phyloP scores from a whole-genome alignment of 2,113 vertebrate genomes.

The Rhinogobius similis region DNA sequence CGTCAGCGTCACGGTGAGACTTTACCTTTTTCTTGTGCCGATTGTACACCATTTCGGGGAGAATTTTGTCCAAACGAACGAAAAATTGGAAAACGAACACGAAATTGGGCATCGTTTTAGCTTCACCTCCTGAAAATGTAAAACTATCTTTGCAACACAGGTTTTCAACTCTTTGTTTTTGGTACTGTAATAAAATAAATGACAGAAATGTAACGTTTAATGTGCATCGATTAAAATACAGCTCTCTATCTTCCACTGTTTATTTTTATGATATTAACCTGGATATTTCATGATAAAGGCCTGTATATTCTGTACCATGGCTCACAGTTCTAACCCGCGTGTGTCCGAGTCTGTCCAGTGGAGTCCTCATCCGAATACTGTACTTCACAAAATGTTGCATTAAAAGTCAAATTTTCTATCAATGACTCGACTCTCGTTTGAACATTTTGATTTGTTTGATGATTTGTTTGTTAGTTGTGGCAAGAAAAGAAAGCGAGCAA shows the following conservation, averaged over 20 bases:
- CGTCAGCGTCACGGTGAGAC: slow-evolving; percentile 81
- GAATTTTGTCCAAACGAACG: slow-evolving; percentile 19
- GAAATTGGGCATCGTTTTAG: not conserved
- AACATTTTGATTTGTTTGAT: slow-evolving; percentile 20
- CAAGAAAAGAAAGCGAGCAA: too few species aligned
- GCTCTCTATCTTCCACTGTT: slow-evolving; percentile 70
- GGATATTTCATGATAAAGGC: slow-evolving; percentile 32
- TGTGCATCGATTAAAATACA: not conserved
- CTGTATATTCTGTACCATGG: slow-evolving; percentile 92
- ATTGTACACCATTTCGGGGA: slow-evolving; percentile 34
- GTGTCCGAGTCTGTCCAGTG: slow-evolving; percentile 91
- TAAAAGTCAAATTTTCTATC: slow-evolving; percentile 93
- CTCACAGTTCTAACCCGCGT: slow-evolving; percentile 77
- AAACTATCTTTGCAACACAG: too few species aligned
- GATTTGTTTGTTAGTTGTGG: too few species aligned
- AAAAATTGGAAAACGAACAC: not conserved
- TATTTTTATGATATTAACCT: slow-evolving; percentile 80
- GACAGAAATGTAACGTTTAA: not conserved
- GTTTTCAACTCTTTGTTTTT: not conserved
- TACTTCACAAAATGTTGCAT: slow-evolving; percentile 90
- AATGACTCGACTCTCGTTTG: slow-evolving; percentile 58
- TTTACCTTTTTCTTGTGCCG: slow-evolving; percentile 69
- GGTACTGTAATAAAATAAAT: not conserved
- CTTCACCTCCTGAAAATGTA: too few species aligned
- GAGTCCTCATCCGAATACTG: slow-evolving; percentile 85